phyloP scores from a whole-genome alignment of 2,888 invertebrate genomes.

The Drosophila hamatofila region DNA sequence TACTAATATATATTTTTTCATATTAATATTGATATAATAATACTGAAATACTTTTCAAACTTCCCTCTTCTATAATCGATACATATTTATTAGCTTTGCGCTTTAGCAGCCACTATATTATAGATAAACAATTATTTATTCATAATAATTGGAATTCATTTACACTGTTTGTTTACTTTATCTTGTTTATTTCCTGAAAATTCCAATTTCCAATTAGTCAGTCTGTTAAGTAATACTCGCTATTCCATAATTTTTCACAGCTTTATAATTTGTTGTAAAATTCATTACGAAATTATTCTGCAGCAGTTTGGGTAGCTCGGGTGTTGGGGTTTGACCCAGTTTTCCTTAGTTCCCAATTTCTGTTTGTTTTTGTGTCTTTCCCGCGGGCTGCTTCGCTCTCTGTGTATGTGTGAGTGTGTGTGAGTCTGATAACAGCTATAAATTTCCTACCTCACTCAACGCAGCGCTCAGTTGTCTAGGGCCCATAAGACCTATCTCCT shows the following conservation, averaged over 20 bases:
- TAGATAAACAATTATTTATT: constrained; percentile 4
- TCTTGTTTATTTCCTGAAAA: not conserved
- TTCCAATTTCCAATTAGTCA: not conserved
- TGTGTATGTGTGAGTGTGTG: constrained; percentile 2
- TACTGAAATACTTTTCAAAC: not conserved
- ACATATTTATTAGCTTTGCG: not conserved
- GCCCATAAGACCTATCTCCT: constrained; percentile 35
- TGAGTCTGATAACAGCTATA: constrained; percentile 66
- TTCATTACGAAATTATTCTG: constrained; percentile 38
- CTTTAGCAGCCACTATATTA: not conserved
- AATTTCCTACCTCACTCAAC: constrained; percentile 79
- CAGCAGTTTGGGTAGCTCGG: constrained; percentile 4
- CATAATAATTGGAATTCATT: not conserved
- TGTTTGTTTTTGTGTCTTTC: constrained; percentile 42
- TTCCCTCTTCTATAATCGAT: not conserved
- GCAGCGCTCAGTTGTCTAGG: constrained; percentile 70
- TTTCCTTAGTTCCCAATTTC: constrained; percentile 46
- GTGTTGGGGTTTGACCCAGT: constrained; percentile 62
- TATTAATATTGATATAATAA: too few relatives aligned
- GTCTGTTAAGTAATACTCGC: not conserved
- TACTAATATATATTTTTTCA: not conserved
- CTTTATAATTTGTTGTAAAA: constrained; percentile 12
- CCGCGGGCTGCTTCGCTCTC: constrained; percentile 16
- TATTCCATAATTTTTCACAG: constrained; percentile 15
- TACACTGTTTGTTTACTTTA: not conserved